Base-by-base conservation (phyloP, 2,797 vertebrate genomes). In the Protosalanx chinensis region DNA sequence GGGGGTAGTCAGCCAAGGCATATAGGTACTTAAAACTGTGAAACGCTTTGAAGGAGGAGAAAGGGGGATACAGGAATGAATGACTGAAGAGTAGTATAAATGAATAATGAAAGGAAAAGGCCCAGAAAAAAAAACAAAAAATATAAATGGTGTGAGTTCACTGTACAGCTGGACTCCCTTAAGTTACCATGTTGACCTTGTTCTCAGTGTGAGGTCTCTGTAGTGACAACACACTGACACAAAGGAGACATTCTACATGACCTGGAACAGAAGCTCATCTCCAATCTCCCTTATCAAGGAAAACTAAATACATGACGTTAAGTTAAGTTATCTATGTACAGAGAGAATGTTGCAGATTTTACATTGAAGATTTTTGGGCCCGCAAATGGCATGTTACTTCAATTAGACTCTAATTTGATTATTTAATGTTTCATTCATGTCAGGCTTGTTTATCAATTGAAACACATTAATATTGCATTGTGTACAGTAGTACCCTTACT, bases 271-370 rank as follows among this genome's bases (percentile, higher is more conserved):
- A 87, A 88, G 84, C 78, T 79, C 77, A 83, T 41, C 70, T 85
- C 85, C 84, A 74, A 76, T 82, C 82, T 85, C 71, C 61, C 41
- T 81, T 10, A 83, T 81, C 80, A 27, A 74, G 72, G 59, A 80
- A 88, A 91, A 73, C 75, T 83, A 88, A 91, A 91, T 84, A 88
- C 68, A n/a, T 32, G 72, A 70, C 35, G 20, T 51, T 51, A 18
- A 15, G 49, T 51, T 1, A 16, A 18, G 51, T 53, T 56, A n/a
- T n/a, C 4, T 51, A 13, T 51, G 16, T 51, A 13, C 51, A 18
- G 4, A n/a, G 51, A 16, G 18, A 16, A n/a, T 53, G 51, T 53
- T 41, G 37, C 37, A 8, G 8, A 10, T 7, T 12, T 41, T 41
- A 10, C 8, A 41, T 8, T 41, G 6, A 41, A 41, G 37, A 41